Evolutionary conservation across 2,888 invertebrate genomes (phyloP), one percentile per base, ranked within the genome.

Genomic region (Athalia circularis): DNA sequence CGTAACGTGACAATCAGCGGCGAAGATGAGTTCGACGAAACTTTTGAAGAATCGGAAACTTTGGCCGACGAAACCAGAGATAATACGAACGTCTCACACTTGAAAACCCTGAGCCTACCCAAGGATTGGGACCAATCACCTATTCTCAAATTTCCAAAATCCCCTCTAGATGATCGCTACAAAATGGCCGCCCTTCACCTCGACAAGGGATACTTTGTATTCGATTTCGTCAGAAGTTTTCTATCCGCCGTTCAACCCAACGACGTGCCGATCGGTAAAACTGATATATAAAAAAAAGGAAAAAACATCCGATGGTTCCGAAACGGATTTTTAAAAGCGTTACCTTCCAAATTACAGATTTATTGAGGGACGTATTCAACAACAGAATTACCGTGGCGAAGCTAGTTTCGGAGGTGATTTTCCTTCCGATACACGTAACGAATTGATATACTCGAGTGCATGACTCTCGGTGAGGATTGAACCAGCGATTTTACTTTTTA

Each of bases 231-330:
- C 86, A 92, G 94, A 9, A 88, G 91, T 80, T 92, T 94, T 87
- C 92, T 94, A 86, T 92, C 92, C 82, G 89, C 93, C 86, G 92
- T 95, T 86, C 93, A 94, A 88, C 94, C 94, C 4, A 92, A 92
- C 85, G 92, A 93, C 83, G 93, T 94, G 90, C 94, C 94, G 80
- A 88, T 92, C 78, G 94, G 94, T 95, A 90, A 93, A 91, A 90
- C 6, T 57, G 52, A 65, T 4, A 2, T 4, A 2, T 5, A 62
- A 64, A 64, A 64, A 4, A 11, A 13, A 62, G 3, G 1, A 4
- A n/a, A 61, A 47, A 61, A n/a, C 3, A 1, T 8, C 11, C 4
- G 11, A 62, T 45, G 48, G 48, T n/a, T 70, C 54, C 29, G 77
- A 79, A 77, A 11, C n/a, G 70, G 11, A 13, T 7, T 59, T 29